A percentile compares a stretch with the other conserved stretches of the same genome.
These are phyloP conservation scores for Odontomyia ornata DNA, from an alignment of 2,888 invertebrate species.

Conservation along the genomic window DNA sequence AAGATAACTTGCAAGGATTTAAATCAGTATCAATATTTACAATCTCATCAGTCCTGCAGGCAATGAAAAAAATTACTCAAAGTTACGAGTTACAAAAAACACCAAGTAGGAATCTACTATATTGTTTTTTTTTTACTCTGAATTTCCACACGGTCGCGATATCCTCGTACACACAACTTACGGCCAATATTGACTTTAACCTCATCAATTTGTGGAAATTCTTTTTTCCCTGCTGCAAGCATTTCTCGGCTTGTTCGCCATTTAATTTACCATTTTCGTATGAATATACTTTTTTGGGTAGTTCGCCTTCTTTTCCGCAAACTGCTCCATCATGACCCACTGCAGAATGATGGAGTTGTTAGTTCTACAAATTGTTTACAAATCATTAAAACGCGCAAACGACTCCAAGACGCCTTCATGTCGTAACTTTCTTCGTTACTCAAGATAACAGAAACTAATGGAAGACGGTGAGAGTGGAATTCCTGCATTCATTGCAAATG, in stretches of 20 bases:
- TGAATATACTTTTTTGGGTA: no score
- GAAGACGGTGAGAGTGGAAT: no score
- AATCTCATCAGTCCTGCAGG: no score
- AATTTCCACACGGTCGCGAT: background rate
- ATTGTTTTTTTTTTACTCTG: slow-evolving; percentile 9
- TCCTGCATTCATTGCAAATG: no score
- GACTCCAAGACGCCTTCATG: slow-evolving; percentile 33
- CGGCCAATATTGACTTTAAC: slow-evolving; percentile 24
- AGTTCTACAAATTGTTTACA: slow-evolving; percentile 40
- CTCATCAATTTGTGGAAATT: slow-evolving; percentile 45
- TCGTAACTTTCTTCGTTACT: no score
- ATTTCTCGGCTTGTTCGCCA: background rate
- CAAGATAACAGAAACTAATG: no score
- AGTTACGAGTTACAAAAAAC: background rate
- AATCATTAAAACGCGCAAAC: slow-evolving; percentile 47
- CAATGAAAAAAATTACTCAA: background rate
- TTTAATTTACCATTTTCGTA: background rate
- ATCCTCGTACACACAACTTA: background rate
- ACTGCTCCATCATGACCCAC: background rate
- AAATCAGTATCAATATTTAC: no score
- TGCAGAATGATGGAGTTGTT: background rate
- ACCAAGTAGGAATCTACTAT: background rate
- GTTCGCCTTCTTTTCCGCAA: no score
- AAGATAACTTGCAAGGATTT: no score
- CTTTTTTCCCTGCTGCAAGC: background rate